A percentile compares a stretch with the other conserved stretches of the same genome.
Conservation (phyloP, 2,113 vertebrate genomes). For the Andinoacara biseriatus region DNA sequence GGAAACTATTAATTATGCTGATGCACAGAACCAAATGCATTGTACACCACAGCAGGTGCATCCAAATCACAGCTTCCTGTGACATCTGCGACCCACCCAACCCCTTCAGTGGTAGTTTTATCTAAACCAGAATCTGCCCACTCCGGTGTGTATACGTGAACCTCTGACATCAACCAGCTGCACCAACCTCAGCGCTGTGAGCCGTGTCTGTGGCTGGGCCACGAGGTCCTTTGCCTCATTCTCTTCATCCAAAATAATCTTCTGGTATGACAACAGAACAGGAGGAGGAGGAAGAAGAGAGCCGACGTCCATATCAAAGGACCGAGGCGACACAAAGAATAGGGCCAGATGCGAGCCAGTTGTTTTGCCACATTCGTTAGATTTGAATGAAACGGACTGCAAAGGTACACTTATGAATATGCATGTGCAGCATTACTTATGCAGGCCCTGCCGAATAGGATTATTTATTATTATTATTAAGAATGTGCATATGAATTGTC, state of each 20-base stretch:
- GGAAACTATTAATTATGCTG: background rate
- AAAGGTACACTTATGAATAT: slow-evolving; percentile 64
- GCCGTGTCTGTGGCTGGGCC: slow-evolving; percentile 28
- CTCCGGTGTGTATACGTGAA: slow-evolving; percentile 39
- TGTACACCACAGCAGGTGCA: background rate
- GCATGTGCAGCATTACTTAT: slow-evolving; percentile 59
- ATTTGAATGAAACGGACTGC: slow-evolving; percentile 54
- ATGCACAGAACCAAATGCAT: background rate
- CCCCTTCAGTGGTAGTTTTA: background rate
- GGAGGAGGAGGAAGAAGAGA: slow-evolving; percentile 61
- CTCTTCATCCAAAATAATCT: slow-evolving; percentile 67
- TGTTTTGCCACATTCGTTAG: slow-evolving; percentile 43
- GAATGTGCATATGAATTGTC: slow-evolving; percentile 51
- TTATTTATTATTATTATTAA: slow-evolving; percentile 30
- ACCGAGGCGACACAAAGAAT: slow-evolving; percentile 61
- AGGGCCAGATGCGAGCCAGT: slow-evolving; percentile 71
- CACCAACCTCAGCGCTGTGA: slow-evolving; percentile 50
- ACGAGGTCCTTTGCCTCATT: slow-evolving; percentile 37
- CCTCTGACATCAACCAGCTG: slow-evolving; percentile 68
- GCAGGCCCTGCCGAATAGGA: slow-evolving; percentile 29
- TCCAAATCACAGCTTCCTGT: slow-evolving; percentile 2
- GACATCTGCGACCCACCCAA: background rate
- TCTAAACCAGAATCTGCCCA: slow-evolving; percentile 14
- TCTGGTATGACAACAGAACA: slow-evolving; percentile 72
- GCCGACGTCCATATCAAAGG: slow-evolving; percentile 72